Base-by-base conservation (phyloP, 2,888 invertebrate species). In the Synanthedon tipuliformis region DNA sequence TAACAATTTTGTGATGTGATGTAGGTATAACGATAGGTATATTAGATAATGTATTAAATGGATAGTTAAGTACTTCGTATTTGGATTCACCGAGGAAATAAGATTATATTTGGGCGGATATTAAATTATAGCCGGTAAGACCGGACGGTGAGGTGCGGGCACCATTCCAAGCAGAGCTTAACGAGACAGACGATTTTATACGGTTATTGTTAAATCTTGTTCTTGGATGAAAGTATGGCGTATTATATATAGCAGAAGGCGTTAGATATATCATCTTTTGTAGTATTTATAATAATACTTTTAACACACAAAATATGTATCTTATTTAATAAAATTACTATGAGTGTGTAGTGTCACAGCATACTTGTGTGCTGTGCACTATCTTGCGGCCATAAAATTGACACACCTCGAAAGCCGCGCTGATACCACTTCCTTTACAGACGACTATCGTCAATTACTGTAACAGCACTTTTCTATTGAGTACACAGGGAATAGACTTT, bases 81-180 rank as follows among this genome's bases (percentile, higher is more conserved):
- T 13, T 8, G 49, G 63, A 63, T 63, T 69, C 61, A 66, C 66
- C 61, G 72, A 79, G 81, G 82, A 81, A 83, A 80, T 81, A 66
- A 71, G 76, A 79, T 81, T 81, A 81, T 75, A 76, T 79, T 78
- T 60, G 77, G 73, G 73, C 87, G 87, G 87, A 87, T 86, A 85
- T 87, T 86, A 82, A 86, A 86, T 87, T 86, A 87, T 81, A 71
- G 68, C 64, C 74, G 73, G 77, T 77, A 73, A 73, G 70, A 69
- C 71, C 71, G 70, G 70, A 72, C 69, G 69, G 65, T 62, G 63
- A 60, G 73, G 76, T 83, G 81, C 81, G 82, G 84, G 83, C 63
- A 67, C 76, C 62, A 77, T 83, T 83, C 76, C 79, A 61, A 63
- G 57, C 55, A 49, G 53, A 57, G 55, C 55, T 62, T 65, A 62